Base-by-base conservation (phyloP, 1,140 invertebrate species). In the Drosophila melanica region DNA sequence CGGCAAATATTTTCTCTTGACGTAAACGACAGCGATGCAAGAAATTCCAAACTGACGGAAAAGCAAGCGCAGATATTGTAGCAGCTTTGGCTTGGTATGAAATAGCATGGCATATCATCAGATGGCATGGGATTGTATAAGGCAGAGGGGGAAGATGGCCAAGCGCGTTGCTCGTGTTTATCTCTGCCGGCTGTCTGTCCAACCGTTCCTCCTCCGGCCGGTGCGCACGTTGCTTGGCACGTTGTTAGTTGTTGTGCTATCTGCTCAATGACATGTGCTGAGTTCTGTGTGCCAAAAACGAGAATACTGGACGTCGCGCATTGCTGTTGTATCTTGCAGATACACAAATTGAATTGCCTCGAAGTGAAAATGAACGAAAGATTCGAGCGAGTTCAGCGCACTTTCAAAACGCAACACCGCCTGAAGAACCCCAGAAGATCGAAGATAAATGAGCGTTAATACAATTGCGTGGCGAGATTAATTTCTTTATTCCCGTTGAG, bases 1-100 rank as follows among this genome's bases (percentile, higher is more conserved):
- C 54, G 55, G 64, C 68, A 82, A 86, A 70, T 81, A 78, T 87
- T 87, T 86, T 72, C 47, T 59, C 63, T 79, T 81, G 80, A 67
- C 60, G 75, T 80, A 70, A 85, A 85, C 64, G 81, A 74, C 72
- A 66, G 55, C 68, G 64, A 80, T 77, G 77, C 75, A 74, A 65
- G 67, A 82, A 82, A 87, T 89, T 87, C 84, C 79, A 89, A 89
- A 74, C 84, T 87, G 82, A 89, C 82, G 84, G 82, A 86, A 86
- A 76, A 86, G 81, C 82, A 72, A 79, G 76, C 65, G 54, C 67
- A 82, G 66, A 87, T 79, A 86, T 87, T 87, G 87, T 65, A 87
- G 77, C 82, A 82, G 72, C 67, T 79, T 79, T 66, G 57, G 42
- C 48, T 63, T 51, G 45, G 18, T 18, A 35, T 54, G 39, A 11